A percentile compares a stretch with the other conserved stretches of the same genome.
phyloP scores from a whole-genome alignment of 2,888 invertebrate genomes.

The Chrysolina americana region DNA sequence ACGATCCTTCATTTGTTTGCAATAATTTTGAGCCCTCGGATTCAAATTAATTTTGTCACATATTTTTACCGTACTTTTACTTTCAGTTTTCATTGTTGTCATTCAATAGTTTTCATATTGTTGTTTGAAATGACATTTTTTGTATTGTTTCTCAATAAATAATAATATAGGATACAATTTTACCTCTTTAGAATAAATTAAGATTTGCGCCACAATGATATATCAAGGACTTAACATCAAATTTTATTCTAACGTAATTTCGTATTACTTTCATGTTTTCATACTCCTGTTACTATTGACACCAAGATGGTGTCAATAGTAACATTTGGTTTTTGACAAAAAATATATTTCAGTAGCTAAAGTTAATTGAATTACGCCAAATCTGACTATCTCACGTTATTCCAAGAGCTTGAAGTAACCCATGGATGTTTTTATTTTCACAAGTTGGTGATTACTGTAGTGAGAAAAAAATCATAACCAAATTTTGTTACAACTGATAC shows the following conservation, averaged over 20 bases:
- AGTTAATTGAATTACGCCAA: too few relatives aligned
- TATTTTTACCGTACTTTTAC: neutral
- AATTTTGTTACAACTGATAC: too few relatives aligned
- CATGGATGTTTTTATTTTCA: too few relatives aligned
- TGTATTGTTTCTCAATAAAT: neutral
- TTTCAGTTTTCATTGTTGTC: neutral
- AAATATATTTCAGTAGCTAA: too few relatives aligned
- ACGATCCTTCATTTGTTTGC: neutral
- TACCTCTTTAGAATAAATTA: neutral
- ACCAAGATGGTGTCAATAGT: too few relatives aligned
- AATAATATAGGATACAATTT: too few relatives aligned
- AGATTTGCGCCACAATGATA: neutral
- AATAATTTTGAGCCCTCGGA: neutral
- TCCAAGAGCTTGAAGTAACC: too few relatives aligned
- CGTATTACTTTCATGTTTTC: neutral
- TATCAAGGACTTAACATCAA: neutral
- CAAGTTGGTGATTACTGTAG: too few relatives aligned
- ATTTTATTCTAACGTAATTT: neutral
- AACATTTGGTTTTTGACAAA: too few relatives aligned
- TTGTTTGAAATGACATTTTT: neutral
- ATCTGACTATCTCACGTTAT: too few relatives aligned
- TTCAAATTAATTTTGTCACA: neutral
- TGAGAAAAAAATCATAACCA: too few relatives aligned
- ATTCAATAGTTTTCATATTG: conserved; percentile 1
- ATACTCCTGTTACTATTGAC: neutral